Percentiles rank a stretch among this genome's conserved stretches.
These are phyloP conservation scores for Thamnaconus septentrionalis DNA, from an alignment of 2,113 vertebrate genomes.

Conservation along the genomic window DNA sequence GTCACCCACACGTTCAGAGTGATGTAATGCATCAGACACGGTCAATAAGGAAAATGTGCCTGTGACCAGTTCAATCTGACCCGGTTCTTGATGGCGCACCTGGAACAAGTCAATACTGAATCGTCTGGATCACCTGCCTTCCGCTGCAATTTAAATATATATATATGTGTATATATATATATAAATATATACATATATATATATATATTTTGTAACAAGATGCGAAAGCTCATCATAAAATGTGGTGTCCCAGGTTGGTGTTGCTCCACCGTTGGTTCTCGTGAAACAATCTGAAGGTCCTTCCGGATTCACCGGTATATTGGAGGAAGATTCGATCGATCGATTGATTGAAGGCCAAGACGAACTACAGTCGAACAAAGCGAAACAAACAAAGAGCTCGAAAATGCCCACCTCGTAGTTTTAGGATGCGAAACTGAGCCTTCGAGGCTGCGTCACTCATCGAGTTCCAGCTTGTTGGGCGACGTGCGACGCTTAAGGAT, in stretches of 20 bases:
- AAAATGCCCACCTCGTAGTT: background rate
- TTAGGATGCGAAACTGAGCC: no score
- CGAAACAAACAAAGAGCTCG: conserved; percentile 1
- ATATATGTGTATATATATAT: no score
- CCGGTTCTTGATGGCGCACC: conserved; percentile 14
- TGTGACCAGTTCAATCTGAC: conserved; percentile 11
- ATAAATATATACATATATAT: no score
- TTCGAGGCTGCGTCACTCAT: background rate
- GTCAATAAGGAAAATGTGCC: conserved; percentile 13
- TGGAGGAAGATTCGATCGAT: no score
- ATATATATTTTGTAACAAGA: no score
- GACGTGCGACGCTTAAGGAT: conserved; percentile 9
- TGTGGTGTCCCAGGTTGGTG: no score
- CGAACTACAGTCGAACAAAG: no score
- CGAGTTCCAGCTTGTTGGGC: conserved; percentile 19
- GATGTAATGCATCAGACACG: conserved; percentile 12
- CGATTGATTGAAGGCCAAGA: no score
- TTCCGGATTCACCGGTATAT: no score
- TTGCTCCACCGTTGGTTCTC: no score
- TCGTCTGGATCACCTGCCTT: background rate
- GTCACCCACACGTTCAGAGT: conserved; percentile 25
- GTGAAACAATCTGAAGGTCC: no score
- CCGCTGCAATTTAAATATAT: background rate
- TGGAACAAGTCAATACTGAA: background rate
- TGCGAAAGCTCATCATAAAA: no score